phyloP scores from a whole-genome alignment of 2,888 invertebrate genomes.

The Synergus umbraculus region DNA sequence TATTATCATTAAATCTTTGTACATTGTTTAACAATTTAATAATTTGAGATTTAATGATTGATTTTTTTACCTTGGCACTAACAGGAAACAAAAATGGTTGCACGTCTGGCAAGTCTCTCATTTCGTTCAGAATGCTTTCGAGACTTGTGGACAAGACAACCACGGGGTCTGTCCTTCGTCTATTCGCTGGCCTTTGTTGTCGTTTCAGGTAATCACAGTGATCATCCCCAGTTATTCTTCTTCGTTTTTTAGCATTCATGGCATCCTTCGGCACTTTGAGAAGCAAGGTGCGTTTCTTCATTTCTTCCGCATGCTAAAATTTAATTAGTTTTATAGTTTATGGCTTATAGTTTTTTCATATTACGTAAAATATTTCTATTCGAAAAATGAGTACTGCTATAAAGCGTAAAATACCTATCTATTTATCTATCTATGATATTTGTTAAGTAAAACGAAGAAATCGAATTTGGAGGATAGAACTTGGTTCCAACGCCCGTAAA shows the following conservation, averaged over 20 bases:
- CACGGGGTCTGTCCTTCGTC: constrained; percentile 96
- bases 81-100: constrained; percentile 97
- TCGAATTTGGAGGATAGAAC: neutral
- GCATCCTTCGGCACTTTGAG: constrained; percentile 89
- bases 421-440: no score
- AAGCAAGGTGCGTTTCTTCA: constrained; percentile 87
- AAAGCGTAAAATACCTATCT: no score
- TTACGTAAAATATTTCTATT: no score
- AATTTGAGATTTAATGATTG: neutral
- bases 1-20: neutral
- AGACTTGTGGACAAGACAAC: constrained; percentile 95
- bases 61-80: constrained; percentile 86
- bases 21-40: neutral
- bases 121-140: constrained; percentile 94
- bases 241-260: constrained; percentile 82
- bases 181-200: constrained; percentile 89
- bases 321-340: neutral
- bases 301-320: constrained; percentile 88
- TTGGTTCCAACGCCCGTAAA: no score
- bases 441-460: no score
- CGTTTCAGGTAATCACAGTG: constrained; percentile 94
- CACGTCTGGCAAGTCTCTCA: constrained; percentile 94
- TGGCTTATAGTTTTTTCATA: no score
- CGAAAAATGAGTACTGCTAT: no score
- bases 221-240: constrained; percentile 83